These are phyloP conservation scores for Tillus elongatus DNA, from an alignment of 2,888 invertebrate species.

Conservation along the genomic window DNA sequence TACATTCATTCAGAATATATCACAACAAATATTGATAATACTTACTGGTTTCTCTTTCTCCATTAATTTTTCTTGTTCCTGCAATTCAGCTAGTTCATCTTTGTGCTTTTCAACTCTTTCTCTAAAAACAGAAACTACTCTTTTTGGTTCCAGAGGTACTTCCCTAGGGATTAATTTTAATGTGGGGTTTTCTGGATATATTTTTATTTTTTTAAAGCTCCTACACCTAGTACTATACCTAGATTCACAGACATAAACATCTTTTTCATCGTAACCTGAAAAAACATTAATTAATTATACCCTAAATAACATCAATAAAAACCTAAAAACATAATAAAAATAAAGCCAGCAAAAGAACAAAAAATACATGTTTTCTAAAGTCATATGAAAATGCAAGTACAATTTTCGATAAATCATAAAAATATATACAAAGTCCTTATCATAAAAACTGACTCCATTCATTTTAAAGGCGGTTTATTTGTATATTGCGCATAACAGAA, in stretches of 20 bases:
- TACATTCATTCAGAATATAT: no score
- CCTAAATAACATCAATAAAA: no score
- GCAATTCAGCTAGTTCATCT: constrained; percentile 77
- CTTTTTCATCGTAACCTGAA: constrained; percentile 73
- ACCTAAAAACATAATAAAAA: not conserved
- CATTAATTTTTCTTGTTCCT: constrained; percentile 69
- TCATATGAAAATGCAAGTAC: no score
- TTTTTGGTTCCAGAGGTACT: constrained; percentile 68
- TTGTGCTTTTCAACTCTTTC: constrained; percentile 85
- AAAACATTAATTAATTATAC: constrained; percentile 8
- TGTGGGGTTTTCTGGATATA: constrained; percentile 58
- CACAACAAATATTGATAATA: no score
- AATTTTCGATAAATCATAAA: no score
- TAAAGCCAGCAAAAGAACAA: not conserved
- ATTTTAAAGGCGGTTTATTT: no score
- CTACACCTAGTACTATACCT: constrained; percentile 79
- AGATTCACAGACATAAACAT: constrained; percentile 95
- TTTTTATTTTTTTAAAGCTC: constrained; percentile 89
- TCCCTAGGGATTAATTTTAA: constrained; percentile 59
- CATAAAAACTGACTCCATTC: no score
- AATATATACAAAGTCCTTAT: no score
- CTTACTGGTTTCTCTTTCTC: constrained; percentile 80
- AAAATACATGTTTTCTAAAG: not conserved
- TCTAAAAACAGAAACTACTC: constrained; percentile 88
- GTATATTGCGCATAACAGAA: no score